These are phyloP conservation scores for Saccopteryx bilineata DNA, from an alignment of 2,113 vertebrate genomes.

Conservation along the genomic window DNA sequence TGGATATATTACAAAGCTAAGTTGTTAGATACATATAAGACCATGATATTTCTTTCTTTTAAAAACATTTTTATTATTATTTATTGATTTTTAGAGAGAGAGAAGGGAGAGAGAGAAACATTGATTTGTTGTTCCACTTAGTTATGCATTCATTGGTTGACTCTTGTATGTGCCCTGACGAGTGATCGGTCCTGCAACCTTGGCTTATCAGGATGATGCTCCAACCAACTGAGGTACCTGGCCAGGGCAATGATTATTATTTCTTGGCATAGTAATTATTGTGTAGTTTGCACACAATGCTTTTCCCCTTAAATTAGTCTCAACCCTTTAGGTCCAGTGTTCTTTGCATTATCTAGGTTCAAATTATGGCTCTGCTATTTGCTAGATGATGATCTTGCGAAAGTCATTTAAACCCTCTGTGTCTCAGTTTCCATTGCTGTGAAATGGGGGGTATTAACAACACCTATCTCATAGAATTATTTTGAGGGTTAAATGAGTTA, in stretches of 20 bases:
- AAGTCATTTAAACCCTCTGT: conserved; percentile 2
- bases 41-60: neutral
- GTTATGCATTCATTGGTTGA: too few relatives aligned
- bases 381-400: neutral
- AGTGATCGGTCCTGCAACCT: too few relatives aligned
- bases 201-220: too few relatives aligned
- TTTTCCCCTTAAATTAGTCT: conserved; percentile 25
- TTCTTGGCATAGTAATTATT: neutral
- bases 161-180: too few relatives aligned
- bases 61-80: too few relatives aligned
- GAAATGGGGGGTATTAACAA: conserved; percentile 6
- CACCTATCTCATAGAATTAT: neutral
- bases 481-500: conserved; percentile 37
- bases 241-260: too few relatives aligned
- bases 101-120: too few relatives aligned
- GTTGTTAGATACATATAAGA: conserved; percentile 17
- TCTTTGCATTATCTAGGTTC: conserved; percentile 4
- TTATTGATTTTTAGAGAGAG: too few relatives aligned
- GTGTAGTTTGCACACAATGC: neutral
- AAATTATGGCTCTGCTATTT: neutral
- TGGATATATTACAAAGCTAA: neutral
- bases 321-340: neutral
- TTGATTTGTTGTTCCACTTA: too few relatives aligned
- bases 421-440: conserved; percentile 1
- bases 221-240: too few relatives aligned